Evolutionary conservation across 2,797 vertebrate species (phyloP), one percentile per base, ranked within the genome.

Genomic region (Protonibea diacanthus): DNA sequence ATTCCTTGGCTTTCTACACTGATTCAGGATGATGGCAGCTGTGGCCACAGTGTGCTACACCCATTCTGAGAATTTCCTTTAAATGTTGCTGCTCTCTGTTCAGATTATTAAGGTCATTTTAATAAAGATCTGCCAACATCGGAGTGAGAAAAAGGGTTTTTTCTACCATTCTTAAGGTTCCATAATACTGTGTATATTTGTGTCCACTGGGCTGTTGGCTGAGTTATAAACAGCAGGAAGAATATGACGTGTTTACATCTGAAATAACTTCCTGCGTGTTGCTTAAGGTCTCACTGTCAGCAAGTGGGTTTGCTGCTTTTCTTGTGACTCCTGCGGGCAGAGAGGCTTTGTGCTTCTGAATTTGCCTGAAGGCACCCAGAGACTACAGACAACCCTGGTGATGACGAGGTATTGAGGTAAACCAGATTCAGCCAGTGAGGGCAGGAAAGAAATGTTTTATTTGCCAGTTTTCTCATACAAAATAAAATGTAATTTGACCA

Each of bases 241-340:
- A 71, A 66, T 27, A 65, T 14, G 13, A 1, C 8, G 5, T 74
- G 79, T 82, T 87, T 81, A 86, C 44, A 44, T 80, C 45, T 72
- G 52, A 87, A 78, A 85, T 67, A 81, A 78, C 76, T 81, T 90
- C 70, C 79, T 87, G 45, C 14, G 1, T 61, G 75, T 87, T 86
- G 74, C 83, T 75, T 71, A 83, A 79, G 71, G 65, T 81, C 81
- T 85, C 47, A 5, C 53, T 59, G 38, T 72, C 33, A 42, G 52
- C 66, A n/a, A 71, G 77, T 71, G 67, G 58, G 55, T 82, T 49
- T 38, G 52, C 47, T 56, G 60, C 59, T 58, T 60, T 78, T 63
- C 33, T 65, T 14, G 18, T 82, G 75, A 68, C 53, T 49, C 59
- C 62, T 74, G 69, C 51, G 63, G 79, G 52, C 60, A 56, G 15